phyloP scores from a whole-genome alignment of 2,113 vertebrate species.

The Pollachius pollachius region DNA sequence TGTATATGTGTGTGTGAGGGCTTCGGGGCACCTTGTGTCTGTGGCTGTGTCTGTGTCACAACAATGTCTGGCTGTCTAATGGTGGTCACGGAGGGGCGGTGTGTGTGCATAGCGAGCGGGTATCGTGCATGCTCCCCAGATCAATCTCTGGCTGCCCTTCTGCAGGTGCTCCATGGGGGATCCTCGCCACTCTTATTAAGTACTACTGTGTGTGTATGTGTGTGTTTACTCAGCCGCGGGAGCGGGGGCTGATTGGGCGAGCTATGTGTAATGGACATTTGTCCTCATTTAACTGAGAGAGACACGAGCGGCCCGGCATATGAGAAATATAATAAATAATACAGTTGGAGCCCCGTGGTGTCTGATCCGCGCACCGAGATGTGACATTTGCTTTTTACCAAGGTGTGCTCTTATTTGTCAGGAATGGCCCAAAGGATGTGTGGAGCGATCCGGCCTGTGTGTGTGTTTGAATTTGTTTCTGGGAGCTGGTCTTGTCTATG shows the following conservation, averaged over 20 bases:
- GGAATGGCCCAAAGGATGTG: conserved; percentile 62
- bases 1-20: background rate
- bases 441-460: conserved; percentile 60
- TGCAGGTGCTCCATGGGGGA: conserved; percentile 58
- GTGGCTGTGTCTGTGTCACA: conserved; percentile 20
- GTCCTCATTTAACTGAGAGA: conserved; percentile 64
- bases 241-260: conserved; percentile 32
- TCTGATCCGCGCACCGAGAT: too few relatives aligned
- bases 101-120: conserved; percentile 41
- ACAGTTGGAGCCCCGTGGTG: too few relatives aligned
- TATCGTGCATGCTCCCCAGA: conserved; percentile 53
- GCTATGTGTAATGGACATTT: conserved; percentile 54
- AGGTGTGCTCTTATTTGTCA: conserved; percentile 64
- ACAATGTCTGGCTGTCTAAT: conserved; percentile 35
- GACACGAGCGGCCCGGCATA: too few relatives aligned
- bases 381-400: too few relatives aligned
- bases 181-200: conserved; percentile 36
- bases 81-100: conserved; percentile 22
- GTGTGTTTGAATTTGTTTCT: conserved; percentile 20
- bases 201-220: conserved; percentile 43
- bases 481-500: conserved; percentile 51
- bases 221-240: conserved; percentile 51
- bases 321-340: too few relatives aligned
- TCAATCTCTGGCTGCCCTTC: conserved; percentile 64
- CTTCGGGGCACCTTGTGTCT: background rate